phyloP scores from a whole-genome alignment of 2,888 invertebrate genomes.

The Creontiades dilutus region DNA sequence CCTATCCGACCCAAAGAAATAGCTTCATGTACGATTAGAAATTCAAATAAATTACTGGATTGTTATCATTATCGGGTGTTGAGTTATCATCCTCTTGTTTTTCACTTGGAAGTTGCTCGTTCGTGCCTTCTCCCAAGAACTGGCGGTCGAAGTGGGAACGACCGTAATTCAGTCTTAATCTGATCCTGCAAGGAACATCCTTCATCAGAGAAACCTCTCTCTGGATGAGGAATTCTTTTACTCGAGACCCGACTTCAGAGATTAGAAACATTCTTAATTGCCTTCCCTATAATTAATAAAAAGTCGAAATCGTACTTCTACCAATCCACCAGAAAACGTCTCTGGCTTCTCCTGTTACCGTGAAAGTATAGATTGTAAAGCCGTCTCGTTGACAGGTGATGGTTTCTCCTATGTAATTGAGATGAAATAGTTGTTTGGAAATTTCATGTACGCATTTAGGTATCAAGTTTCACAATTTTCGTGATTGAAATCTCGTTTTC shows the following conservation, averaged over 20 bases:
- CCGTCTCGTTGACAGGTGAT: not conserved
- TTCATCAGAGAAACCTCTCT: not conserved
- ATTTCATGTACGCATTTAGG: too few species aligned
- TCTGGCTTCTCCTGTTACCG: not conserved
- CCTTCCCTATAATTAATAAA: conserved; percentile 1
- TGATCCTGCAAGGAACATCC: not conserved
- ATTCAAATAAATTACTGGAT: too few species aligned
- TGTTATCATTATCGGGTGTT: not conserved
- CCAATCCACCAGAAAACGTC: not conserved
- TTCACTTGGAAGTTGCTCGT: not conserved
- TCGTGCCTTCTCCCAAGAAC: not conserved
- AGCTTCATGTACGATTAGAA: too few species aligned
- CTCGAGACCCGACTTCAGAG: not conserved
- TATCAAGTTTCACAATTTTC: too few species aligned
- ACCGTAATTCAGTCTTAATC: not conserved
- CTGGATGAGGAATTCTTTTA: not conserved
- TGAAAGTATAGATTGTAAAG: not conserved
- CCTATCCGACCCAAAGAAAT: too few species aligned
- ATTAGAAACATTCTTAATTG: not conserved
- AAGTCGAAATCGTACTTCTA: not conserved
- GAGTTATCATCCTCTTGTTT: not conserved
- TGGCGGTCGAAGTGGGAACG: not conserved
- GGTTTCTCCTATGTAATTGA: too few species aligned
- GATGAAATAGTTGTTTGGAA: too few species aligned
- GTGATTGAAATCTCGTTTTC: too few species aligned